These are phyloP conservation scores for Bryconaethiops microstoma DNA, from an alignment of 2,797 vertebrate genomes.

Conservation along the genomic window DNA sequence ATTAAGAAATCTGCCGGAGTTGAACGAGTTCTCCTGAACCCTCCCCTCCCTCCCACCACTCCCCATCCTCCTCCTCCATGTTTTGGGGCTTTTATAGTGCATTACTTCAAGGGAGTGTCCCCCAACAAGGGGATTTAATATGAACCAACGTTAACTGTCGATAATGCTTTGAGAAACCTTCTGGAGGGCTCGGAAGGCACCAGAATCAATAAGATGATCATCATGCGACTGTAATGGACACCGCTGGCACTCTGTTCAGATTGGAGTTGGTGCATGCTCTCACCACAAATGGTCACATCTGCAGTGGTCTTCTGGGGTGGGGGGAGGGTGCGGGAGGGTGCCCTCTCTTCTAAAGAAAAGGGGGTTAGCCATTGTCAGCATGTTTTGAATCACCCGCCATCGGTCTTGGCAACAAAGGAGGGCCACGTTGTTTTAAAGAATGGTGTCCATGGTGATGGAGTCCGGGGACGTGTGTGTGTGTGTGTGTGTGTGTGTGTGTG, in stretches of 20 bases:
- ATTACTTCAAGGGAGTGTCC: constrained; percentile 34
- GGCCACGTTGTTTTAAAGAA: constrained; percentile 60
- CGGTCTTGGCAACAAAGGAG: constrained; percentile 50
- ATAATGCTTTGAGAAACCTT: constrained; percentile 32
- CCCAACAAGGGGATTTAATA: constrained; percentile 27
- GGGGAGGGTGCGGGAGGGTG: not conserved
- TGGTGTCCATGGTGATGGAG: constrained; percentile 72
- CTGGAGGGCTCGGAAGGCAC: constrained; percentile 24
- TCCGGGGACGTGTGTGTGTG: constrained; percentile 50
- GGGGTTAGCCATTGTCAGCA: constrained; percentile 44
- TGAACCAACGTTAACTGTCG: constrained; percentile 31
- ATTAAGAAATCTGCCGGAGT: constrained; percentile 78
- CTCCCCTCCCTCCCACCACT: not conserved
- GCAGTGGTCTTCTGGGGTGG: constrained; percentile 10
- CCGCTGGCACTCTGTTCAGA: constrained; percentile 2
- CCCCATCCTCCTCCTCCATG: not conserved
- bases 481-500: too few relatives aligned
- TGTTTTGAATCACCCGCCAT: constrained; percentile 49
- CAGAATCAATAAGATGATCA: constrained; percentile 39
- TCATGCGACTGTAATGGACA: constrained; percentile 17
- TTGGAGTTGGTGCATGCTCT: constrained; percentile 20
- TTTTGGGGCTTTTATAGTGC: constrained; percentile 38
- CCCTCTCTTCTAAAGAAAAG: constrained; percentile 27
- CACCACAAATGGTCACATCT: constrained; percentile 45
- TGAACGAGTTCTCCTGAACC: constrained; percentile 62